Evolutionary conservation across 37 sponge, comb jelly and placozoan species (phyloP), one percentile per base, ranked within the genome.

Genomic region (Agelas oroides): DNA sequence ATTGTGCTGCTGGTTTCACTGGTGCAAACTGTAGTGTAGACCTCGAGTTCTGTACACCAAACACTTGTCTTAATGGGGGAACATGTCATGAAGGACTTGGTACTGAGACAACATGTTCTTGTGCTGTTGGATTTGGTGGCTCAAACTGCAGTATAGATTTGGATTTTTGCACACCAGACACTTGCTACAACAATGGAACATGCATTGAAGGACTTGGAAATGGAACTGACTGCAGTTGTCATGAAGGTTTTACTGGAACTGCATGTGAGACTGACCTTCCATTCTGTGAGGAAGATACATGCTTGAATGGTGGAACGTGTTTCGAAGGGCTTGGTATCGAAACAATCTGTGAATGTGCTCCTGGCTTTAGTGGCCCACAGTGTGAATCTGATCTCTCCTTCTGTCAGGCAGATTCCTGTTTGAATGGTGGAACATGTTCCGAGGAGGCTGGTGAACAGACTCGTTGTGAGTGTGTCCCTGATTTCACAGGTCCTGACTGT

Each of bases 261-360:
- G 58, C 62, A 36, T 86, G 86, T 53, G 41, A 70, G 12, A 60
- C n/a, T 77, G 76, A 21, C 11, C 25, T 27, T 61, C 63, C 63
- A n/a, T 57, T 59, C 17, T 91, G 92, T 86, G 28, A 59, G 20
- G 1, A 2, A 14, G 46, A 62, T 20, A 58, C 72, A 14, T 91
- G 91, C 74, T 17, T 58, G 27, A 78, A 89, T 70, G 68, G 82
- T 61, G 84, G 84, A 19, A 76, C 86, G 6, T 90, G 91, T 69
- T 70, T 83, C 20, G 87, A 91, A 25, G 57, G 58, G 17, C 27
- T 0, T 40, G 63, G 63, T 61, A n/a, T 14, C 5, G 27, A n/a
- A n/a, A 61, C 63, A 61, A 61, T 5, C 27, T 61, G 63, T 61
- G 25, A 61, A 27, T 61, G 63, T 61, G 63, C 11, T 14, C 11